Evolutionary conservation across 2,113 vertebrate genomes (phyloP).

Genomic region (Fulica atra): DNA sequence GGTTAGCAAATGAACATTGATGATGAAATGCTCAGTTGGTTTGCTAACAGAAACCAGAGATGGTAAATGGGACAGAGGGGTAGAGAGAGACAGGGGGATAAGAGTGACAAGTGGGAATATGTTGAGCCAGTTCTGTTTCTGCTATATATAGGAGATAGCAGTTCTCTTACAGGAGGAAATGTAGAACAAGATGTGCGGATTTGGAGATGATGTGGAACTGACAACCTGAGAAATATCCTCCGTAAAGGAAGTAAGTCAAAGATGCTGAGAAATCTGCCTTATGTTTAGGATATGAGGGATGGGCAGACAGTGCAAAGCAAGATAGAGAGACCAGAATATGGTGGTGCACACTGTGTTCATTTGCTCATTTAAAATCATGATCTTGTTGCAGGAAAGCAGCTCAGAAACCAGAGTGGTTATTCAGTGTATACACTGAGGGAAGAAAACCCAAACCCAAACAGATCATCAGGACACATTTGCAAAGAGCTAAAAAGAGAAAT

Average conservation of each 20-base stretch:
- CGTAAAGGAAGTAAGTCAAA: not conserved
- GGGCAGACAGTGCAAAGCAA: not conserved
- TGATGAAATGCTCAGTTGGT: not conserved
- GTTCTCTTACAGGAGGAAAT: slow-evolving; percentile 57
- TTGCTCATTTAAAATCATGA: slow-evolving; percentile 3
- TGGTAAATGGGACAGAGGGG: slow-evolving; percentile 30
- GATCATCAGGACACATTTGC: not conserved
- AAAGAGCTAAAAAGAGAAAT: not conserved
- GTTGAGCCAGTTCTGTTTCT: slow-evolving; percentile 36
- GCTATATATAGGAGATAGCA: slow-evolving; percentile 53
- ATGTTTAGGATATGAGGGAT: slow-evolving; percentile 9
- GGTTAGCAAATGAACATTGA: not conserved
- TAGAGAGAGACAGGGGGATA: slow-evolving; percentile 32
- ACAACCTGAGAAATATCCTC: slow-evolving; percentile 59
- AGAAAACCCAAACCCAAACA: not conserved
- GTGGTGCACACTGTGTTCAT: not conserved
- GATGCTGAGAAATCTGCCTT: slow-evolving; percentile 39
- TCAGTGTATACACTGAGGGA: not conserved
- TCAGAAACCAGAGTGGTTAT: not conserved
- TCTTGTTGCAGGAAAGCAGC: not conserved
- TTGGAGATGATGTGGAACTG: slow-evolving; percentile 59
- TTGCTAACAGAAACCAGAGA: slow-evolving; percentile 23
- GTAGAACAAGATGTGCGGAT: slow-evolving; percentile 58
- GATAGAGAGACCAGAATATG: not conserved
- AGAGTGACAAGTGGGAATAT: slow-evolving; percentile 55